phyloP scores from a whole-genome alignment of 2,113 vertebrate species.

The Morone chrysops region DNA sequence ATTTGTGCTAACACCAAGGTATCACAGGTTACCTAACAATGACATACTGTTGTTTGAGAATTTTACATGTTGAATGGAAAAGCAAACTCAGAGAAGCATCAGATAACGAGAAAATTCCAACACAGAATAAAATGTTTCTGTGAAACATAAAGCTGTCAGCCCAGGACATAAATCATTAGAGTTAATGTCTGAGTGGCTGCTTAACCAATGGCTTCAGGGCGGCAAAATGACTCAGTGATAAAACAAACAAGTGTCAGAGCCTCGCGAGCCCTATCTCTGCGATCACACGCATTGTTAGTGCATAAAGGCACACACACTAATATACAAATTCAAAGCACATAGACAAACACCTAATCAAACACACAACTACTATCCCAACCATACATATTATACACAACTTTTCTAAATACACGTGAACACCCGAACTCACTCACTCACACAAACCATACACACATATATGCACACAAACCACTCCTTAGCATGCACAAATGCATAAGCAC shows the following conservation, averaged over 20 bases:
- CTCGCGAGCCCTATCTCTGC: constrained; percentile 1
- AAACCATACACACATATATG: background rate
- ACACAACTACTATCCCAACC: background rate
- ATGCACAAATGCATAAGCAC: constrained; percentile 10
- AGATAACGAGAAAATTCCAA: constrained; percentile 31
- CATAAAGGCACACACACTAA: background rate
- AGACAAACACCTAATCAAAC: background rate
- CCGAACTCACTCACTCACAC: background rate
- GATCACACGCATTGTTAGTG: constrained; percentile 15
- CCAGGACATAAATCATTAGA: constrained; percentile 47
- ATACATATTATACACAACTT: background rate
- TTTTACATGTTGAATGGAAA: constrained; percentile 13
- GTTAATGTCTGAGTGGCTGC: constrained; percentile 43
- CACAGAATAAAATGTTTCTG: constrained; percentile 27
- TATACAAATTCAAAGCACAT: background rate
- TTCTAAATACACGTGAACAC: background rate
- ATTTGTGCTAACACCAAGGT: background rate
- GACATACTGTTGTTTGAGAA: constrained; percentile 22
- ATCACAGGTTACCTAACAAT: constrained; percentile 26
- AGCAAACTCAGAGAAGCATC: constrained; percentile 16
- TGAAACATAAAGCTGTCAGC: constrained; percentile 18
- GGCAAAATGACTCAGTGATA: constrained; percentile 42
- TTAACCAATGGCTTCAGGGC: constrained; percentile 28
- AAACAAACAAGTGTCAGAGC: constrained; percentile 57
- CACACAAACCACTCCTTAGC: constrained; percentile 12